phyloP scores from a whole-genome alignment of 2,888 invertebrate genomes.

The Ametastegia equiseti region DNA sequence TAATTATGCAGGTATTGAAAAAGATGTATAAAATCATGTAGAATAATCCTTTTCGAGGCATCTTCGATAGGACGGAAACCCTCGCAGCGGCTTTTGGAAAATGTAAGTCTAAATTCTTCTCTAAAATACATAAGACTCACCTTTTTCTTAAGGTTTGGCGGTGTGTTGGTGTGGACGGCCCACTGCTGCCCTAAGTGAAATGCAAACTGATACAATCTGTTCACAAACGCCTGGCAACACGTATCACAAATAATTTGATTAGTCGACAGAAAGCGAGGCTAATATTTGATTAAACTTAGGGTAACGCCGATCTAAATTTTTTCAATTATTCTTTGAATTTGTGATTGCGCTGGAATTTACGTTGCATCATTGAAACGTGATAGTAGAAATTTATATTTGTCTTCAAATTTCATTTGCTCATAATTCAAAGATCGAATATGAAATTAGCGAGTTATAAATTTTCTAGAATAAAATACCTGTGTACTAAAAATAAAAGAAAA shows the following conservation, averaged over 20 bases:
- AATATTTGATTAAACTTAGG: constrained; percentile 61
- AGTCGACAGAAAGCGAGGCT: constrained; percentile 74
- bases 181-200: constrained; percentile 91
- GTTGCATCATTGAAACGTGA: not conserved
- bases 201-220: constrained; percentile 83
- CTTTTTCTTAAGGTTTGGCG: constrained; percentile 82
- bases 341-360: not conserved
- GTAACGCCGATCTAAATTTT: not conserved
- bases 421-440: not conserved
- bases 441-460: not conserved
- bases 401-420: not conserved
- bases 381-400: not conserved
- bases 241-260: constrained; percentile 76
- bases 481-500: constrained; percentile 3
- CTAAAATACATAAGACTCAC: constrained; percentile 73
- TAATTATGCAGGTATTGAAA: no score
- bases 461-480: not conserved
- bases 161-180: constrained; percentile 79
- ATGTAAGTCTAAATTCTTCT: constrained; percentile 35
- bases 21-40: not conserved
- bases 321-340: not conserved
- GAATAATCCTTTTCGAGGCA: not conserved
- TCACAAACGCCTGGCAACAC: constrained; percentile 80
- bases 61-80: not conserved
- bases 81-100: not conserved